phyloP scores from a whole-genome alignment of 1,140 invertebrate genomes.

The Aporrectodea caliginosa region DNA sequence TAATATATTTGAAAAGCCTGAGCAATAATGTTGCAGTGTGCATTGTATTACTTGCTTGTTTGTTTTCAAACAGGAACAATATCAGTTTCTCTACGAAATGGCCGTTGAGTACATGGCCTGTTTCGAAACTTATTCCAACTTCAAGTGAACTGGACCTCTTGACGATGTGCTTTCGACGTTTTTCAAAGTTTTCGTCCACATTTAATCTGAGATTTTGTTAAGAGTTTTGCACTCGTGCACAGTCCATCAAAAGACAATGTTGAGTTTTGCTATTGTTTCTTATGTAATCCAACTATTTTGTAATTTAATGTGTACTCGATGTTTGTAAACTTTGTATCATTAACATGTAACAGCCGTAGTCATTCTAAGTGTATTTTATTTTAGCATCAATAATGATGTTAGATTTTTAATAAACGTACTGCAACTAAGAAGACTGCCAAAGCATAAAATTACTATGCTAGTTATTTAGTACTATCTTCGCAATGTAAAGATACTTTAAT shows the following conservation, averaged over 20 bases:
- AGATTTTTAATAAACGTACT: too few species aligned
- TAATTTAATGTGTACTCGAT: background rate
- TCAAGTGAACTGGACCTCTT: slow-evolving; percentile 18
- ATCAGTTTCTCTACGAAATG: slow-evolving; percentile 35
- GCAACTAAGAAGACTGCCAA: too few species aligned
- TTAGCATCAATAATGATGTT: too few species aligned
- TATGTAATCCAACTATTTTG: background rate
- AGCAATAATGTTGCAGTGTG: too few species aligned
- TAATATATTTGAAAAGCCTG: too few species aligned
- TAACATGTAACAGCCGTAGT: background rate
- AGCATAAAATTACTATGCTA: too few species aligned
- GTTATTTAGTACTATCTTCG: background rate
- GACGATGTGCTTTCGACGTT: background rate
- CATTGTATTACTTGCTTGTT: too few species aligned
- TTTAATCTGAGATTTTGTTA: too few species aligned
- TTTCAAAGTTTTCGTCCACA: too few species aligned
- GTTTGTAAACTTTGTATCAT: background rate
- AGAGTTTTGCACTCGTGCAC: too few species aligned
- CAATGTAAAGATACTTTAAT: too few species aligned
- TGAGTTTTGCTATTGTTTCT: background rate
- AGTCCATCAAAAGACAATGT: too few species aligned
- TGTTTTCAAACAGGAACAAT: slow-evolving; percentile 35
- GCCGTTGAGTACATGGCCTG: slow-evolving; percentile 32
- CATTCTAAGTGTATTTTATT: background rate
- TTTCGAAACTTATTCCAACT: slow-evolving; percentile 36